Conservation (phyloP, 2,888 invertebrate genomes). For the Leucoma salicis region DNA sequence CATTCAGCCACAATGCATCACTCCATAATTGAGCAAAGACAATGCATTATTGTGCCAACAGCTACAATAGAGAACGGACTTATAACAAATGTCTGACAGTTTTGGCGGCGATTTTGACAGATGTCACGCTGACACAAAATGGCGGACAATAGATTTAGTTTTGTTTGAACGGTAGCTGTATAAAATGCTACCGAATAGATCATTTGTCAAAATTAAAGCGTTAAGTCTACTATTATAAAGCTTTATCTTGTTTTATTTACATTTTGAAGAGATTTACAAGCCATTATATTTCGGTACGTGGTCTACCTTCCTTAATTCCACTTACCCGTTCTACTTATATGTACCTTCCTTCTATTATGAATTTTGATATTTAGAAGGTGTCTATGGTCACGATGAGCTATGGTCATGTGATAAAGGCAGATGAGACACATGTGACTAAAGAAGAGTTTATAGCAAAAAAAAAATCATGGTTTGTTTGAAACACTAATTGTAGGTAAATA, state of each 20-base stretch:
- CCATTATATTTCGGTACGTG: not conserved
- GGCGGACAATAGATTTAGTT: constrained; percentile 40
- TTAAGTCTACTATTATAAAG: constrained; percentile 39
- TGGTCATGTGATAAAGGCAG: no score
- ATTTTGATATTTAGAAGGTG: no score
- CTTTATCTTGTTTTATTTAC: constrained; percentile 11
- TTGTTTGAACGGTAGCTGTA: constrained; percentile 43
- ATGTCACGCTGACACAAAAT: constrained; percentile 61
- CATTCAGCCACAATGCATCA: constrained; percentile 59
- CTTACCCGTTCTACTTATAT: no score
- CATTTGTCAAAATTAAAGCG: constrained; percentile 66
- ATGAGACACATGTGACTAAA: no score
- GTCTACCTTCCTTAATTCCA: no score
- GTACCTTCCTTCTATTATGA: no score
- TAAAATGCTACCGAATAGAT: constrained; percentile 62
- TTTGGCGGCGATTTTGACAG: constrained; percentile 67
- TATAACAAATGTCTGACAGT: constrained; percentile 40
- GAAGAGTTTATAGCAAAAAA: no score
- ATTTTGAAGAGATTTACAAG: constrained; percentile 4
- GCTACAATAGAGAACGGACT: constrained; percentile 45
- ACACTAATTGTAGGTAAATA: no score
- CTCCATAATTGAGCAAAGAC: constrained; percentile 78
- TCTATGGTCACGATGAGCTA: no score
- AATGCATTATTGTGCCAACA: constrained; percentile 61
- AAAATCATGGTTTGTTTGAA: no score